Evolutionary conservation across 2,888 invertebrate genomes (phyloP), one percentile per base, ranked within the genome.

Genomic region (Argynnis bischoffii): DNA sequence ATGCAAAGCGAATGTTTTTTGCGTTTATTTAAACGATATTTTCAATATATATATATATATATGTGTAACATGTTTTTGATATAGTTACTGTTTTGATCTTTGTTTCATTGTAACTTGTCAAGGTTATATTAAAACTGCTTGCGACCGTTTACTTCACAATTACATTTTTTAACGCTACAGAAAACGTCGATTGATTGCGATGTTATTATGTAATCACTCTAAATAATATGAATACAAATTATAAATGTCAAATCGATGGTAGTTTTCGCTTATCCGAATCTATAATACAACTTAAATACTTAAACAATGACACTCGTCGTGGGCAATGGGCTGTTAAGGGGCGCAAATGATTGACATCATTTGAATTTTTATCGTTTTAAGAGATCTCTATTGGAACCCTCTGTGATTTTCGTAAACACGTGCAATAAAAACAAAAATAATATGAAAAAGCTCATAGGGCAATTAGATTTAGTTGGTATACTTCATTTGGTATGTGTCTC

Each of bases 361-460:
- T 46, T 41, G 21, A 16, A 48, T 15, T 59, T 59, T 26, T 16
- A 51, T 51, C 15, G 41, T 61, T 60, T 54, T 61, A 65, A 55
- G 77, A 78, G 86, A 88, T 88, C 85, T 88, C 86, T 82, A 79
- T 81, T 79, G 81, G 79, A 84, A 82, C 77, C 74, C 81, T 80
- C 89, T 90, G 90, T 90, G 90, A 90, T 90, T 80, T 81, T 54
- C 67, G 75, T 85, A 87, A 86, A 79, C 74, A 79, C 84, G 90
- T 90, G 89, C 89, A 89, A 90, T 90, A 89, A 16, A 53, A 48
- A 55, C n/a, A 63, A 53, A 15, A 48, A 55, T 63, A 53, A 11
- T 61, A 53, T 31, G 41, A 53, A 55, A 61, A 59, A 55, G 68
- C 70, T 69, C 70, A 16, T 63, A 66, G 70, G 70, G 70, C 63